A percentile compares a stretch with the other conserved stretches of the same genome.
These are phyloP conservation scores for Microcebus jonahi DNA, from an alignment of 2,113 vertebrate species.

Conservation along the genomic window DNA sequence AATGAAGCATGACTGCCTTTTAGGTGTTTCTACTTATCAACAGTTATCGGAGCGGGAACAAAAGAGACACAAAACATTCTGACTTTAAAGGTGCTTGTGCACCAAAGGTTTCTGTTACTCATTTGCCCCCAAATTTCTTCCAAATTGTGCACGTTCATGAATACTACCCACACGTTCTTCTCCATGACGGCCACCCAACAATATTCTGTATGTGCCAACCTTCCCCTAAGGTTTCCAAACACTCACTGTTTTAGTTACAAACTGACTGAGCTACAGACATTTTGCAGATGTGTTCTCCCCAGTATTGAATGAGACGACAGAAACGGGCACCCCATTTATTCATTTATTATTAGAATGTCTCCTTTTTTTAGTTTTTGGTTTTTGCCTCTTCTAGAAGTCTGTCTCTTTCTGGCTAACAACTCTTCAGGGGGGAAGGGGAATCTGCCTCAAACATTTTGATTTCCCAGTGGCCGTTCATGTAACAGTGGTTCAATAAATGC, in stretches of 20 bases:
- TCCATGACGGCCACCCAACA: background rate
- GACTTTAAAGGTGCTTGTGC: fast-evolving
- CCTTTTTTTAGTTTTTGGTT: background rate
- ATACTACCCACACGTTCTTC: background rate
- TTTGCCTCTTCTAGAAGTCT: background rate
- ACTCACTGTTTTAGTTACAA: fast-evolving
- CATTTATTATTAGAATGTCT: background rate
- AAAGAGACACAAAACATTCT: background rate
- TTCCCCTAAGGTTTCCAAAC: background rate
- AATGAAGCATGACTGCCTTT: background rate
- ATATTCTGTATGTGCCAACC: fast-evolving
- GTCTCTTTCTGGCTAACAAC: background rate
- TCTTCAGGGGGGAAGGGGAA: background rate
- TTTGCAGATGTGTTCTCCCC: background rate
- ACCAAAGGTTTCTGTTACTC: too few species aligned
- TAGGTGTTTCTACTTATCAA: background rate
- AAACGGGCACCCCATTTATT: background rate
- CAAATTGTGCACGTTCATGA: fast-evolving
- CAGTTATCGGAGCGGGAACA: too few species aligned
- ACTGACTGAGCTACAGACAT: too few species aligned
- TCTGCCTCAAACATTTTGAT: background rate
- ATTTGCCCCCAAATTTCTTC: fast-evolving
- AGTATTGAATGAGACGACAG: fast-evolving
- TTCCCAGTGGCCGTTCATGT: fast-evolving
- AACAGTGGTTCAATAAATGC: background rate